Evolutionary conservation across 2,113 vertebrate species (phyloP).

Genomic region (Coturnix japonica): DNA sequence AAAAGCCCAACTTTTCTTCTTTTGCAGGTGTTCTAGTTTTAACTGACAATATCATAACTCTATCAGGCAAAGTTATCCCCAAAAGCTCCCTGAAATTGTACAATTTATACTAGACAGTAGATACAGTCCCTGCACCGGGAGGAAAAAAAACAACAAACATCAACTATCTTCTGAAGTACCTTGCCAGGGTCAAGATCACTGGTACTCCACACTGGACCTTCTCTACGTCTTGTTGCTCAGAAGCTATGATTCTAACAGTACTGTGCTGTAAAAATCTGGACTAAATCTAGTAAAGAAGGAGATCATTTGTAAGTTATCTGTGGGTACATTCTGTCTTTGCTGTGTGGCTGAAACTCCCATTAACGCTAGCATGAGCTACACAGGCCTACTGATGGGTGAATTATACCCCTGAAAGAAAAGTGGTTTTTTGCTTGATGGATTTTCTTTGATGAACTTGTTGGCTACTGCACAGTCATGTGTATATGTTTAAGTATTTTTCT

Average conservation of each 20-base stretch:
- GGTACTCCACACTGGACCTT: not conserved
- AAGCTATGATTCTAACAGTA: not conserved
- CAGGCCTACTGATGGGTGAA: constrained; percentile 58
- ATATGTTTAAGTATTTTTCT: constrained; percentile 65
- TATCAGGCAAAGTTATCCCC: not conserved
- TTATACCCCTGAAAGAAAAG: constrained; percentile 57
- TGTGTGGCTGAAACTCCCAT: constrained; percentile 50
- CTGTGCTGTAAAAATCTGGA: constrained; percentile 31
- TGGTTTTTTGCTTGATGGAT: constrained; percentile 49
- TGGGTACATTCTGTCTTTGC: constrained; percentile 15
- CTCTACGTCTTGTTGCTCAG: not conserved
- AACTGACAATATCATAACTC: not conserved
- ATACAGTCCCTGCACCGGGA: not conserved
- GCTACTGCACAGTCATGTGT: constrained; percentile 61
- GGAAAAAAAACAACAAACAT: not conserved
- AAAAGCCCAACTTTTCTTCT: not conserved
- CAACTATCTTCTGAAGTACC: not conserved
- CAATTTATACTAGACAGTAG: not conserved
- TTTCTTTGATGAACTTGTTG: constrained; percentile 53
- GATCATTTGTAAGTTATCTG: constrained; percentile 33
- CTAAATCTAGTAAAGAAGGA: constrained; percentile 53
- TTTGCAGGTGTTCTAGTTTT: not conserved
- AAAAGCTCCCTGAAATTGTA: not conserved
- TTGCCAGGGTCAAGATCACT: not conserved
- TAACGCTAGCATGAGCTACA: constrained; percentile 43